Evolutionary conservation across 1,140 invertebrate genomes (phyloP).

Genomic region (Lasaia peninsularis): DNA sequence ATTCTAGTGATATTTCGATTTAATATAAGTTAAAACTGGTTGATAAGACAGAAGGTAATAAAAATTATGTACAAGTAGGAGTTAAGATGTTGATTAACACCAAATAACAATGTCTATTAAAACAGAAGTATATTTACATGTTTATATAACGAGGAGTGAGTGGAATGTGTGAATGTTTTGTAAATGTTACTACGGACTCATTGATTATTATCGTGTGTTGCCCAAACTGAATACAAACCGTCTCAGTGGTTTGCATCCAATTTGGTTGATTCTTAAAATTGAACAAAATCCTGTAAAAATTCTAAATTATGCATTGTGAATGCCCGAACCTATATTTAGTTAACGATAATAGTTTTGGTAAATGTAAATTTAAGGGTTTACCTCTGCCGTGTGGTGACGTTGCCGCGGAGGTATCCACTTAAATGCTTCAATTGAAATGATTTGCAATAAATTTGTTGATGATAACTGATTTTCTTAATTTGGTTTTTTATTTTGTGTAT

Average conservation of each 20-base stretch:
- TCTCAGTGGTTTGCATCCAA: slow-evolving; percentile 42
- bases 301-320: slow-evolving; percentile 54
- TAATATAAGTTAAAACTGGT: slow-evolving; percentile 14
- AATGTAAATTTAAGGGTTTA: slow-evolving; percentile 49
- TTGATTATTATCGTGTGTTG: slow-evolving; percentile 20
- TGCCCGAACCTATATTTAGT: slow-evolving; percentile 48
- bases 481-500: slow-evolving; percentile 10
- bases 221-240: slow-evolving; percentile 48
- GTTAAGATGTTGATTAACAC: slow-evolving; percentile 47
- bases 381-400: slow-evolving; percentile 23
- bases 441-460: slow-evolving; percentile 72
- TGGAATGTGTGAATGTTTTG: slow-evolving; percentile 39
- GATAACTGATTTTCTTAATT: slow-evolving; percentile 32
- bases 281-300: slow-evolving; percentile 24
- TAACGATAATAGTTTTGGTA: slow-evolving; percentile 22
- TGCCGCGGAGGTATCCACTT: slow-evolving; percentile 46
- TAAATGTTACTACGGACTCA: slow-evolving; percentile 53
- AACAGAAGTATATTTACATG: slow-evolving; percentile 48
- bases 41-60: slow-evolving; percentile 12
- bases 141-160: slow-evolving; percentile 35
- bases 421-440: slow-evolving; percentile 48
- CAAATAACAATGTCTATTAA: slow-evolving; percentile 48
- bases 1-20: slow-evolving; percentile 15
- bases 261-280: slow-evolving; percentile 36
- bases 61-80: slow-evolving; percentile 42